Evolutionary conservation across 2,113 vertebrate genomes (phyloP).

Genomic region (Odontophorus gujanensis): DNA sequence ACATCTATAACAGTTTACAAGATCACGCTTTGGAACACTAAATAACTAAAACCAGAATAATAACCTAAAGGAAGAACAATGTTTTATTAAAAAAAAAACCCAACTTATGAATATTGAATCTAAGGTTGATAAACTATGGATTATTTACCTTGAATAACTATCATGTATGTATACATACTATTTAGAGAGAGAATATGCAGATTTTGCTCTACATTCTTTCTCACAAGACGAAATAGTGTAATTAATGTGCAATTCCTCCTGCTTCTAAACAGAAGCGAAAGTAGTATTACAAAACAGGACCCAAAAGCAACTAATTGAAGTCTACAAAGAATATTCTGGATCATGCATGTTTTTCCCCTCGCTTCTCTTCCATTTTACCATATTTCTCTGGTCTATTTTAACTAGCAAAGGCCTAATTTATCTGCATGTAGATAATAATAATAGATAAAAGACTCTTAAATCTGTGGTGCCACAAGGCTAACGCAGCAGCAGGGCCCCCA

Average conservation of each 20-base stretch:
- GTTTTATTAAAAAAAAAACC: neutral
- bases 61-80: neutral
- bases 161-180: neutral
- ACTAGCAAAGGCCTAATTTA: neutral
- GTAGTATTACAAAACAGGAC: neutral
- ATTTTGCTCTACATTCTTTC: neutral
- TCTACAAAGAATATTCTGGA: neutral
- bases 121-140: neutral
- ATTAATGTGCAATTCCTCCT: neutral
- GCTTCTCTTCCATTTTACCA: neutral
- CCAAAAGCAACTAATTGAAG: neutral
- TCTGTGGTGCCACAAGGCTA: fast-evolving
- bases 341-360: fast-evolving
- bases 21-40: neutral
- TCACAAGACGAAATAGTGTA: neutral
- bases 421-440: neutral
- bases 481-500: neutral
- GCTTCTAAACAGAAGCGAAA: neutral
- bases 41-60: neutral
- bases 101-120: neutral
- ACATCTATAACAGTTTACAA: neutral
- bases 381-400: neutral
- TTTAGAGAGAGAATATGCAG: neutral
- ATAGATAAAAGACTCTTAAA: neutral
- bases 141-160: neutral